phyloP scores from a whole-genome alignment of 2,113 vertebrate species.

The Capricornis sumatraensis region DNA sequence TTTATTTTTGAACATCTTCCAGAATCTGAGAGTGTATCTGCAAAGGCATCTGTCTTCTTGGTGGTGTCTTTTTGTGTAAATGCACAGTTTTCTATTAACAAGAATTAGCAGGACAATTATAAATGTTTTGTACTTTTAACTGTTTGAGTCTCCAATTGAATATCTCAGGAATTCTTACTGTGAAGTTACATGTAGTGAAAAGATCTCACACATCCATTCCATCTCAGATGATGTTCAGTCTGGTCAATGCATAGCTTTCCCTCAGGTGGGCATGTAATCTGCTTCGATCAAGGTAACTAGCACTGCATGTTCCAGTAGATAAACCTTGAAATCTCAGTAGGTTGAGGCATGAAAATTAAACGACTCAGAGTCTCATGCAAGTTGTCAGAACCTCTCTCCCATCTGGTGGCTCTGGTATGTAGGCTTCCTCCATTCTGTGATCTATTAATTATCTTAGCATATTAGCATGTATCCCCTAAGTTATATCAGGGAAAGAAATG shows the following conservation, averaged over 20 bases:
- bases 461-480: neutral
- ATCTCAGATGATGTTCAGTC: neutral
- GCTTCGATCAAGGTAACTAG: neutral
- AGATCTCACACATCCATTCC: neutral
- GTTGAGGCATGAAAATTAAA: neutral
- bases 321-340: neutral
- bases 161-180: neutral
- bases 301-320: neutral
- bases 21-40: neutral
- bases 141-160: neutral
- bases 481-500: neutral
- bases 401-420: neutral
- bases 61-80: neutral
- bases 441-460: neutral
- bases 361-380: neutral
- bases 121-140: neutral
- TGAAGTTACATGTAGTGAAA: neutral
- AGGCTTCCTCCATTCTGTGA: neutral
- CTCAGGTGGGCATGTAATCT: neutral
- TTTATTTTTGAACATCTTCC: neutral
- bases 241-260: neutral
- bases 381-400: neutral
- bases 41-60: neutral
- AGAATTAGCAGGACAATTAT: neutral
- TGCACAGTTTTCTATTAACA: neutral